Evolutionary conservation across 2,888 invertebrate species (phyloP).

Genomic region (Meloe dianella): DNA sequence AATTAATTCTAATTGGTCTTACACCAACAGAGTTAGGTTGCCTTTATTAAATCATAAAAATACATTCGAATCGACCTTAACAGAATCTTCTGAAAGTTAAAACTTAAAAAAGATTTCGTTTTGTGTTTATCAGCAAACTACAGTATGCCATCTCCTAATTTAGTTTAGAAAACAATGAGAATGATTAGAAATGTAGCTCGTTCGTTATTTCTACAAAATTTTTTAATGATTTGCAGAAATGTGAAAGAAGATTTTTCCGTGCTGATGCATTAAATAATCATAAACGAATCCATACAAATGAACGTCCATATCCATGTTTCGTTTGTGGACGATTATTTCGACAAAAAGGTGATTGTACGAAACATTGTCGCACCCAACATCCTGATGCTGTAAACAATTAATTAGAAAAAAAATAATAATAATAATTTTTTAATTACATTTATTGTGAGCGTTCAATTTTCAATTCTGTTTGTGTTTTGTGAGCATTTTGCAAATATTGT

Average conservation of each 20-base stretch:
- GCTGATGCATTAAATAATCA: conserved; percentile 70
- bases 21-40: too few relatives aligned
- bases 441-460: conserved; percentile 4
- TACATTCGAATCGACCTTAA: too few relatives aligned
- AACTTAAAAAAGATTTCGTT: background rate
- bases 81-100: too few relatives aligned
- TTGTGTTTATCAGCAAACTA: too few relatives aligned
- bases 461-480: background rate
- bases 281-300: conserved; percentile 68
- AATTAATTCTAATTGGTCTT: too few relatives aligned
- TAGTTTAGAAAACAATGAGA: background rate
- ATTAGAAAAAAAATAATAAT: background rate
- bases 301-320: conserved; percentile 64
- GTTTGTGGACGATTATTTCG: conserved; percentile 63
- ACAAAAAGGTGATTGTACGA: conserved; percentile 66
- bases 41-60: too few relatives aligned
- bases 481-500: conserved; percentile 1
- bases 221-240: conserved; percentile 52
- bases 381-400: conserved; percentile 40
- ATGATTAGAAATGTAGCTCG: conserved; percentile 23
- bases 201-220: conserved; percentile 4
- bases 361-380: conserved; percentile 65
- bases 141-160: too few relatives aligned
- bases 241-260: conserved; percentile 68
- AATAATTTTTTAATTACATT: conserved; percentile 7